Evolutionary conservation across 2,888 invertebrate species (phyloP).

Genomic region (Orthosia gothica): DNA sequence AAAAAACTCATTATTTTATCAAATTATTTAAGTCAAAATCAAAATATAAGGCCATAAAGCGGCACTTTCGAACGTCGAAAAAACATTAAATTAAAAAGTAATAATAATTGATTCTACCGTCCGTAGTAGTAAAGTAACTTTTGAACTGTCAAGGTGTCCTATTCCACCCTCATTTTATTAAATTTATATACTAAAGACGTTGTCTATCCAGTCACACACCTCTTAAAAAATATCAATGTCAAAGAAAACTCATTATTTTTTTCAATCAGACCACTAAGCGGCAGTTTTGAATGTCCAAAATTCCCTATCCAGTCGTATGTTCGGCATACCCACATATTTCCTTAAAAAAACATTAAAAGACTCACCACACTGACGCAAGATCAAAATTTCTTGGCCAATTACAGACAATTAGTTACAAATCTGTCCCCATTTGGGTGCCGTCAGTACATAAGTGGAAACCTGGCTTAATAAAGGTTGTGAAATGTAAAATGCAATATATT

Average conservation of each 20-base stretch:
- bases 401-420: constrained; percentile 76
- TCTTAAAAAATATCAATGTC: too few relatives aligned
- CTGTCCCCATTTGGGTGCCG: constrained; percentile 72
- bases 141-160: too few relatives aligned
- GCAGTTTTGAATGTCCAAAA: too few relatives aligned
- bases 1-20: too few relatives aligned
- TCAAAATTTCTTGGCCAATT: constrained; percentile 67
- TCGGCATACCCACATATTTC: background rate
- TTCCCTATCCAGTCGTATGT: background rate
- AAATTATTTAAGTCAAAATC: too few relatives aligned
- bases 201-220: background rate
- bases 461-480: constrained; percentile 71
- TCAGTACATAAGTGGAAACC: constrained; percentile 75
- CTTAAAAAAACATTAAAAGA: constrained; percentile 11
- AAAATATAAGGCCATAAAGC: too few relatives aligned
- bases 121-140: too few relatives aligned
- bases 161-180: background rate
- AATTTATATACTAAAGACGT: background rate
- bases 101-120: too few relatives aligned
- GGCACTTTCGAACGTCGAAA: too few relatives aligned
- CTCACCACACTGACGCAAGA: constrained; percentile 48
- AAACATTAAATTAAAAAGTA: too few relatives aligned
- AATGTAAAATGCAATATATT: constrained; percentile 72
- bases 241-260: too few relatives aligned
- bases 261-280: too few relatives aligned